Percentiles rank a stretch among this genome's conserved stretches.
These are phyloP conservation scores for Aegotheles bennettii DNA, from an alignment of 2,113 vertebrate species.

Conservation along the genomic window DNA sequence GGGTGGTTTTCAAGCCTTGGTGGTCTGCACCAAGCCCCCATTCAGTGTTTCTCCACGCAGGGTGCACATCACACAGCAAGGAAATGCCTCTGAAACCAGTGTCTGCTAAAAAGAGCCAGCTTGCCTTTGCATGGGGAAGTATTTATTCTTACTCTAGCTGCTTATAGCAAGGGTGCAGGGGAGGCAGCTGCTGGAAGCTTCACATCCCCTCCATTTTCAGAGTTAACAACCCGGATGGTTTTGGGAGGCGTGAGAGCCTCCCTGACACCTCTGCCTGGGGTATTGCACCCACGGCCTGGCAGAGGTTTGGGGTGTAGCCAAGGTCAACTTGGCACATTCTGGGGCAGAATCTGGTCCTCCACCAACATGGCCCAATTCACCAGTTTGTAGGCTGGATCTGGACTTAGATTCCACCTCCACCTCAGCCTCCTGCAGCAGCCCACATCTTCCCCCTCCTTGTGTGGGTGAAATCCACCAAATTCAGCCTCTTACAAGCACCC, in stretches of 20 bases:
- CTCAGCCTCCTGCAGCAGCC: neutral
- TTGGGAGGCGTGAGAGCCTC: neutral
- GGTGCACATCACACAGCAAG: fast-evolving
- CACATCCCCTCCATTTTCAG: neutral
- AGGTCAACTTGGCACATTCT: fast-evolving
- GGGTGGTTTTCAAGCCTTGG: neutral
- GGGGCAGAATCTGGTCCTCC: neutral
- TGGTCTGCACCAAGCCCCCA: fast-evolving
- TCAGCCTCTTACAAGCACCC: neutral
- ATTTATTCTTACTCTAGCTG: neutral
- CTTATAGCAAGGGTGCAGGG: neutral
- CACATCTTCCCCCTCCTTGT: neutral
- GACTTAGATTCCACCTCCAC: neutral
- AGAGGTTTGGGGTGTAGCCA: neutral
- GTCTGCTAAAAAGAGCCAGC: neutral
- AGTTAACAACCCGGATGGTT: neutral
- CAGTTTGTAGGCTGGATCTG: neutral
- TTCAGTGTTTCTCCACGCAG: neutral
- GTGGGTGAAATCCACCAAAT: neutral
- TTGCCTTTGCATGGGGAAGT: neutral
- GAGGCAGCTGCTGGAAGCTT: neutral
- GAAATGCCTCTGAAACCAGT: neutral
- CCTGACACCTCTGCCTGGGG: neutral
- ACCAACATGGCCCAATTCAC: neutral
- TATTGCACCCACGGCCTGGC: fast-evolving